These are phyloP conservation scores for Cherax destructor DNA, from an alignment of 1,140 invertebrate genomes.

Conservation along the genomic window DNA sequence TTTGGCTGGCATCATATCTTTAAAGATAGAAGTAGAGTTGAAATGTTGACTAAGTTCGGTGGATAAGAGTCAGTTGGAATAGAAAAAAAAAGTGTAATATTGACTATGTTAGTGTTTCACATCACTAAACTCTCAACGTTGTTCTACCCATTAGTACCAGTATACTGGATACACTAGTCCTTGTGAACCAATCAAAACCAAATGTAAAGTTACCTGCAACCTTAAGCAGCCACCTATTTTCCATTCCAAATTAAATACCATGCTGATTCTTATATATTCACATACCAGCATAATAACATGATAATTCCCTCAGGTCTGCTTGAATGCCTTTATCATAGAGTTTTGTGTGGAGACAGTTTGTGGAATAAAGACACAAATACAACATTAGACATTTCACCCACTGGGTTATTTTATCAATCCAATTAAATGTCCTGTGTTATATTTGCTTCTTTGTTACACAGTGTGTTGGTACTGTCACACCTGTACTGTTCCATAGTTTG, in stretches of 20 bases:
- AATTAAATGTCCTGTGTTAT: too few species aligned
- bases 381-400: too few species aligned
- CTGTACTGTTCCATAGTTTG: not conserved
- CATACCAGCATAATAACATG: not conserved
- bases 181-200: slow-evolving; percentile 10
- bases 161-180: slow-evolving; percentile 5
- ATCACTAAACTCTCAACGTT: not conserved
- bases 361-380: too few species aligned
- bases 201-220: slow-evolving; percentile 6
- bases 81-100: not conserved
- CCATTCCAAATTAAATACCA: not conserved
- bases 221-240: not conserved
- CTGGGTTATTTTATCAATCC: too few species aligned
- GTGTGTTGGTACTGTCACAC: not conserved
- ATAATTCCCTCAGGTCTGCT: not conserved
- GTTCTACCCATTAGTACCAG: not conserved
- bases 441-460: too few species aligned
- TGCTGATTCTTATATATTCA: not conserved
- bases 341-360: not conserved
- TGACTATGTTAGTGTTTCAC: not conserved
- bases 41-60: not conserved
- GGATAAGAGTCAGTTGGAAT: not conserved
- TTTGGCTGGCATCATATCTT: not conserved
- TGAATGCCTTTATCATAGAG: not conserved
- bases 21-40: not conserved